Percentiles rank a stretch among this genome's conserved stretches.
Evolutionary conservation across 2,113 vertebrate genomes (phyloP).

Genomic region (Apteryx owenii): DNA sequence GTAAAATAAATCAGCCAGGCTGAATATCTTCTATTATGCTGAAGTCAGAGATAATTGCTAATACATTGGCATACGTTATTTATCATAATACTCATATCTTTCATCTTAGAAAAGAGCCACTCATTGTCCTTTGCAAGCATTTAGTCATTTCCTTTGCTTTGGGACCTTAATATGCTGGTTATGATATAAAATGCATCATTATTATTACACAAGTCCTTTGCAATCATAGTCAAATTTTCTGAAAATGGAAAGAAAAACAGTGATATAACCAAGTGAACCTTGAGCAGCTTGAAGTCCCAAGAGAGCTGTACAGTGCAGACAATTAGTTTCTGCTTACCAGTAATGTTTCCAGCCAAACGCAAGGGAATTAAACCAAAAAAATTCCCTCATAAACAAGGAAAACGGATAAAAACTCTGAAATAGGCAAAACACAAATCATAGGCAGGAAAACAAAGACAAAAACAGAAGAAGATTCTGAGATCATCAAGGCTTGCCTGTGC

Average conservation of each 20-base stretch:
- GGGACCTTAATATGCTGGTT: neutral
- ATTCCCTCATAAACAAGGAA: neutral
- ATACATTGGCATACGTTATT: neutral
- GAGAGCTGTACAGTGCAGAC: neutral
- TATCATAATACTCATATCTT: neutral
- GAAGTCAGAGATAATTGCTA: constrained; percentile 2
- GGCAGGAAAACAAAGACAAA: neutral
- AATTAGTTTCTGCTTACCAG: constrained; percentile 40
- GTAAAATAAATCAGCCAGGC: neutral
- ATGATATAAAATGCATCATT: constrained; percentile 2
- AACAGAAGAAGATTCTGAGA: neutral
- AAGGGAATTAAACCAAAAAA: neutral
- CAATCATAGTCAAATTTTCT: constrained; percentile 33
- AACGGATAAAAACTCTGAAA: neutral
- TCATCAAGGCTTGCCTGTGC: neutral
- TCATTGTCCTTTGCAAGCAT: neutral
- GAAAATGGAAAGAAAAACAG: constrained; percentile 12
- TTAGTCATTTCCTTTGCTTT: constrained; percentile 21
- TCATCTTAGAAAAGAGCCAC: constrained; percentile 26
- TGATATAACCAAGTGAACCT: constrained; percentile 3
- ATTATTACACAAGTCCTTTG: constrained; percentile 18
- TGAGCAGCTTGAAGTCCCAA: neutral
- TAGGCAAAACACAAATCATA: neutral
- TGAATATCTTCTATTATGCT: neutral
- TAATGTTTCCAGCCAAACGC: constrained; percentile 7